A percentile compares a stretch with the other conserved stretches of the same genome.
These are phyloP conservation scores for Chelonus formosanus DNA, from an alignment of 2,888 invertebrate genomes.

Conservation along the genomic window DNA sequence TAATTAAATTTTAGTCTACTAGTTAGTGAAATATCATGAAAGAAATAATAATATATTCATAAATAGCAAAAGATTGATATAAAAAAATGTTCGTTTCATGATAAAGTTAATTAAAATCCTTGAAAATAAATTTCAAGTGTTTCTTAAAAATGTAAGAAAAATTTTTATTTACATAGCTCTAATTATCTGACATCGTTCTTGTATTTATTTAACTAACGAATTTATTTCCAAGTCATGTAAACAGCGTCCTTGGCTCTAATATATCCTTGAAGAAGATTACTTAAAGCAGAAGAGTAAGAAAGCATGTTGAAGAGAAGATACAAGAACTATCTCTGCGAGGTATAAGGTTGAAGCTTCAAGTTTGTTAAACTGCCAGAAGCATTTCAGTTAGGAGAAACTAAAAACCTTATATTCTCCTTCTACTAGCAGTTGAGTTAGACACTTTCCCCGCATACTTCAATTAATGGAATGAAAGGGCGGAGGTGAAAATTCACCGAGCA, in stretches of 20 bases:
- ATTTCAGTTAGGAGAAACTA: conserved; percentile 29
- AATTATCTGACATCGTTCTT: too few relatives aligned
- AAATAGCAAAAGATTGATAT: too few relatives aligned
- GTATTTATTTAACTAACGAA: conserved; percentile 2
- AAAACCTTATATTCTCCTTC: conserved; percentile 15
- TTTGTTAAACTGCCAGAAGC: conserved; percentile 33
- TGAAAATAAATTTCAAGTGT: too few relatives aligned
- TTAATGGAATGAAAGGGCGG: conserved; percentile 21
- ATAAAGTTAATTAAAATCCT: too few relatives aligned
- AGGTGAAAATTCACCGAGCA: conserved; percentile 26
- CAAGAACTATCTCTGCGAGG: conserved; percentile 12
- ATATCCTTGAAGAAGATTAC: neutral
- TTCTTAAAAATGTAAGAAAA: too few relatives aligned
- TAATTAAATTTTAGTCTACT: too few relatives aligned
- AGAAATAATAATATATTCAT: too few relatives aligned
- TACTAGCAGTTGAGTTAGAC: neutral
- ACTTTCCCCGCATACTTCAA: conserved; percentile 31
- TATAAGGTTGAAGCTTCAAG: conserved; percentile 24
- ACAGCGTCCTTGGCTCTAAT: neutral
- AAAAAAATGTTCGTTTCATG: too few relatives aligned
- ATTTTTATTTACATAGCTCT: too few relatives aligned
- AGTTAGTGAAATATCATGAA: too few relatives aligned
- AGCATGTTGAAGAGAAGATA: conserved; percentile 9
- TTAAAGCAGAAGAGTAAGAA: conserved; percentile 5
- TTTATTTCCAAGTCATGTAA: conserved; percentile 4